Percentiles rank a stretch among this genome's conserved stretches.
phyloP scores from a whole-genome alignment of 2,113 vertebrate species.

The Pterocles gutturalis region DNA sequence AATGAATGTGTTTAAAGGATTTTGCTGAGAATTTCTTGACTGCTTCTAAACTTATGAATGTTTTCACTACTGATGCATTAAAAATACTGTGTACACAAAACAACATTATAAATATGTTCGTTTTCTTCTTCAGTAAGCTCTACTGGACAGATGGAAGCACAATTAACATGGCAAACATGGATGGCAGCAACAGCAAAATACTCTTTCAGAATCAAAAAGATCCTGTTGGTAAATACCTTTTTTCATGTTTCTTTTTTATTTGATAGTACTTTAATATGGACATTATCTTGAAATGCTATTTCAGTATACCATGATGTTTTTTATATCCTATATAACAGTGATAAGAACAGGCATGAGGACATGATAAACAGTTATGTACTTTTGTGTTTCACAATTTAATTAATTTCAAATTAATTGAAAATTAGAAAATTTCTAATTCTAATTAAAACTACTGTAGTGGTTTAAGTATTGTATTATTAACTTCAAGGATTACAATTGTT shows the following conservation, averaged over 20 bases:
- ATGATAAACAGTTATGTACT: not conserved
- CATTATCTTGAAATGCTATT: not conserved
- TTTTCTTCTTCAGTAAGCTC: conserved; percentile 85
- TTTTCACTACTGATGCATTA: not conserved
- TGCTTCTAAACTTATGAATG: not conserved
- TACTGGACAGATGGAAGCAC: conserved; percentile 98
- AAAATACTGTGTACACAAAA: not conserved
- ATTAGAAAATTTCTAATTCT: not conserved
- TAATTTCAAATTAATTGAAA: too few species aligned
- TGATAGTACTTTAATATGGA: not conserved
- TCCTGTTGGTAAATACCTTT: conserved; percentile 87
- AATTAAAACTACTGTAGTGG: not conserved
- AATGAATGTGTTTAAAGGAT: not conserved
- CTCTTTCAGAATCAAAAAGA: conserved; percentile 96
- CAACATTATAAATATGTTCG: not conserved
- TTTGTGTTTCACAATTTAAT: not conserved
- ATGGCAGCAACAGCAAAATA: conserved; percentile 97
- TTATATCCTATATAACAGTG: not conserved
- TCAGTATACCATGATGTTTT: not conserved
- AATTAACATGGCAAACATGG: conserved; percentile 98
- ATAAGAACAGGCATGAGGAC: not conserved
- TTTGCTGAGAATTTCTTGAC: not conserved
- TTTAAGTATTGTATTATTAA: not conserved
- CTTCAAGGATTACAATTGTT: not conserved
- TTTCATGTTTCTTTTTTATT: not conserved